Base-by-base conservation (phyloP, 2,888 invertebrate genomes). In the Callimorpha dominula region DNA sequence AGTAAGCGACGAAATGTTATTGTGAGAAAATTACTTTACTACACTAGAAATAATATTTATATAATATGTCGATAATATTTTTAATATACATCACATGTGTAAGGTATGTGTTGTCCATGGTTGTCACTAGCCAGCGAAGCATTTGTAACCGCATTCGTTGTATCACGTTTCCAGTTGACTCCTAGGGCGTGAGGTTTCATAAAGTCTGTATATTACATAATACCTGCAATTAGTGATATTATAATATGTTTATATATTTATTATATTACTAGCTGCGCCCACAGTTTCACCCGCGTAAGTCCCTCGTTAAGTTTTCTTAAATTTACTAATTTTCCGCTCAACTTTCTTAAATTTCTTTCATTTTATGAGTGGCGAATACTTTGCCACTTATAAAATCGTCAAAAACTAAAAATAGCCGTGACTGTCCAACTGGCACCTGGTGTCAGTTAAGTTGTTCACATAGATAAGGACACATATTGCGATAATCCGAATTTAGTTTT, bases 131-230 rank as follows among this genome's bases (percentile, higher is more conserved):
- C 81, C 65, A 64, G 31, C 78, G 68, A 80, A 84, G 81, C 83
- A 82, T 82, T 84, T 86, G 86, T 81, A 86, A 86, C 85, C 85
- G 78, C 82, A 85, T 73, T 78, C 76, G 68, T 68, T 71, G 68
- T 83, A 85, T 87, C 81, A 72, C 50, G 79, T 87, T 84, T 70
- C 85, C 71, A 65, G 11, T 69, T 77, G 74, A 72, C 77, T 80
- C 76, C 68, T 81, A 72, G 75, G 81, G 82, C 85, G 80, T 85
- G 85, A 81, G 79, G 75, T 68, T 75, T 70, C 49, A 74, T 79
- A 73, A 66, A 75, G 42, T 43, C 74, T 70, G 54, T n/a, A n/a
- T n/a, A n/a, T 76, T 75, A 77, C 52, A 63, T 76, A 67, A 77
- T 73, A 74, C 70, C 60, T 42, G 72, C 70, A 20, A 11, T 65